Evolutionary conservation across 2,113 vertebrate genomes (phyloP).

Genomic region (Lepidothrix coronata): DNA sequence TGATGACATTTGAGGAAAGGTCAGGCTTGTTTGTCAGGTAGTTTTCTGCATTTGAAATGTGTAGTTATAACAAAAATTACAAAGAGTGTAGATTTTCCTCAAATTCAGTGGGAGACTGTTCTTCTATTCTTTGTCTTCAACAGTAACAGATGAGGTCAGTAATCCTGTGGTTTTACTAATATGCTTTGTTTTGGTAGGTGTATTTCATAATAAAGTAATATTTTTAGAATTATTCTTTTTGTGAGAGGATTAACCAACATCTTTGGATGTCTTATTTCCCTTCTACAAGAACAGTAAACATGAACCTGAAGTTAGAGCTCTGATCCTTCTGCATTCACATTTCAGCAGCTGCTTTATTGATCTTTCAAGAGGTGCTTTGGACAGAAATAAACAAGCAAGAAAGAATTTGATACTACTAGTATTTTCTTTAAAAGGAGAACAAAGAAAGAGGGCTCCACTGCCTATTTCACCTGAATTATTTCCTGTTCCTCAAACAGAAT

Average conservation of each 20-base stretch:
- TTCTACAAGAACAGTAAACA: background rate
- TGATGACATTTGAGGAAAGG: constrained; percentile 41
- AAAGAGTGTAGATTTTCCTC: background rate
- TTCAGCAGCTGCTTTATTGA: background rate
- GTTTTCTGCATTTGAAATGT: constrained; percentile 18
- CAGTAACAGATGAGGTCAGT: background rate
- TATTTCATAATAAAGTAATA: background rate
- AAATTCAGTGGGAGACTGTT: background rate
- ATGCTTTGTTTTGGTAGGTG: background rate
- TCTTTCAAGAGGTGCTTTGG: background rate
- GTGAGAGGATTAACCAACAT: background rate
- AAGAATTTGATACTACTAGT: background rate
- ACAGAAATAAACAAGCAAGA: background rate
- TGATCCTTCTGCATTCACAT: background rate
- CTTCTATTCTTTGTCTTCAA: background rate
- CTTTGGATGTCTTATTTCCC: background rate
- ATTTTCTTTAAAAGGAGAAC: background rate
- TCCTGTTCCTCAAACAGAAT: background rate
- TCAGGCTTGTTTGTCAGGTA: constrained; percentile 18
- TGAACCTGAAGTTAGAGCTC: background rate
- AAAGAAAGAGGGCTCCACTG: background rate
- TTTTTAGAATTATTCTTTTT: background rate
- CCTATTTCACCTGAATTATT: background rate
- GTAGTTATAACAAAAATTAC: constrained; percentile 30
- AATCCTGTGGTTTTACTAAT: background rate